Evolutionary conservation across 2,797 vertebrate species (phyloP), one percentile per base, ranked within the genome.

Genomic region (Micropoecilia bifurca): DNA sequence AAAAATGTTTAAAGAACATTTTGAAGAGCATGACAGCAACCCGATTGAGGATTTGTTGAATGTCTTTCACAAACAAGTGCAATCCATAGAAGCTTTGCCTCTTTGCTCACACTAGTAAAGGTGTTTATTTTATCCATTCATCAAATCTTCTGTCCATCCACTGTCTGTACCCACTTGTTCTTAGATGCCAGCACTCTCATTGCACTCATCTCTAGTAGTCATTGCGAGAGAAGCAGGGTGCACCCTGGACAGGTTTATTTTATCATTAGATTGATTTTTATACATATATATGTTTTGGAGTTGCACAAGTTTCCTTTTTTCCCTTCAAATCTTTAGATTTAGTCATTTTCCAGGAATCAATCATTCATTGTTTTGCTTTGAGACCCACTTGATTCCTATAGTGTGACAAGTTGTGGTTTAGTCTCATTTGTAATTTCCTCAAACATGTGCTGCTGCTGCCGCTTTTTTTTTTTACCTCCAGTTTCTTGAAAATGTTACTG

Each of bases 321-420:
- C 16, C 25, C 10, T 59, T 72, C 45, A 0, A 22, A 28, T 12
- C 6, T 66, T 50, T 61, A 45, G 25, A 45, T 45, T 78, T 57
- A 71, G 43, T 83, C 50, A 30, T 82, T 80, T 77, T 74, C 76
- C 63, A 72, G 78, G 79, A 81, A 77, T 43, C 66, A 4, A 76
- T 86, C 48, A 43, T 30, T 74, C 66, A 74, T 48, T 2, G 46
- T 78, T 68, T 80, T 83, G 48, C 41, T 68, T 68, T 68, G 8
- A 39, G 63, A 68, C 63, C 36, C 36, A 71, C 74, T 68, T 74
- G 61, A 84, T 82, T 66, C 71, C 76, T 74, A 33, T 71, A 71
- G 63, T 88, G 71, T 81, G 86, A 82, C 77, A 87, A 71, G 63
- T 71, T 83, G 88, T 61, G 81, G 84, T 90, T 85, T 50, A 68